Conservation (phyloP, 2,797 vertebrate genomes). For the Erithacus rubecula region DNA sequence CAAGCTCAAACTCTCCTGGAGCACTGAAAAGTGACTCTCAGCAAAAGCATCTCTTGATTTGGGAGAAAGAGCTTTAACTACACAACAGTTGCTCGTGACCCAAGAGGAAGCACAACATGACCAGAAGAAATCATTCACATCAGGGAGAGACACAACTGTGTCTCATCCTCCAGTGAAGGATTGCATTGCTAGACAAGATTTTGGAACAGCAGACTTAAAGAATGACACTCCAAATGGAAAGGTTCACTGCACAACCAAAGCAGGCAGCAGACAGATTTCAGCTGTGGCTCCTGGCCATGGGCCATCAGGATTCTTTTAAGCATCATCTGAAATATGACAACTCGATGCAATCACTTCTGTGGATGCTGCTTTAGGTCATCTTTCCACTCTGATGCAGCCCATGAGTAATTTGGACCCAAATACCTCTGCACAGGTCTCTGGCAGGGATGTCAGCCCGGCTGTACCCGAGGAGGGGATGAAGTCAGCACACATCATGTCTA, state of each 20-base stretch:
- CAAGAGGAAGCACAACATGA: neutral
- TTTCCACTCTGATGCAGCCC: constrained; percentile 42
- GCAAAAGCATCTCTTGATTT: neutral
- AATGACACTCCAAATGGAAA: neutral
- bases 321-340: constrained; percentile 59
- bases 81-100: neutral
- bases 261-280: constrained; percentile 46
- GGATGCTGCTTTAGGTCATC: constrained; percentile 61
- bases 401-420: constrained; percentile 33
- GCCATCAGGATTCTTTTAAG: constrained; percentile 52
- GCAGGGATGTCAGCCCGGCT: neutral
- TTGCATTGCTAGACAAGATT: neutral
- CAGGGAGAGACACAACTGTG: neutral
- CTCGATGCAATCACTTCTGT: constrained; percentile 50
- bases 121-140: neutral
- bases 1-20: neutral
- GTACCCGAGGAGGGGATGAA: neutral
- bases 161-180: neutral
- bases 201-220: neutral
- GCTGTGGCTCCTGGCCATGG: constrained; percentile 2
- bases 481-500: neutral
- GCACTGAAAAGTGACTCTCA: neutral
- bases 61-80: neutral
- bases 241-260: constrained; percentile 19
- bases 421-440: neutral